Percentiles rank a stretch among this genome's conserved stretches.
These are phyloP conservation scores for Bostrychus sinensis DNA, from an alignment of 2,113 vertebrate genomes.

Conservation along the genomic window DNA sequence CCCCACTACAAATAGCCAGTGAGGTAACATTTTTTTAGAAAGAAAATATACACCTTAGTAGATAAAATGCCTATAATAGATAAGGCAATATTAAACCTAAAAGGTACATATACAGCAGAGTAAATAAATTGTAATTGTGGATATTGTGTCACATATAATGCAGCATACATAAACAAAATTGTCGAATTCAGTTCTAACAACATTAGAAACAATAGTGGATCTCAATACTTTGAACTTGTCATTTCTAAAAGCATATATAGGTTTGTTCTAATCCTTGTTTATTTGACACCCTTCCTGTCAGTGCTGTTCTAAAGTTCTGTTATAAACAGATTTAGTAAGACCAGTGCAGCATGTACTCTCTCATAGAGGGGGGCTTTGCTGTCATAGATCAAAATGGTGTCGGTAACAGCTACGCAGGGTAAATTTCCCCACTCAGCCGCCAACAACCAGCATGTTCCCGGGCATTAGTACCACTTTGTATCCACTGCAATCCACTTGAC, in stretches of 20 bases:
- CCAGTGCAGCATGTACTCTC: neutral
- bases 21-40: too few species aligned
- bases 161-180: too few species aligned
- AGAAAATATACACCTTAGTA: too few species aligned
- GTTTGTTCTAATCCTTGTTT: neutral
- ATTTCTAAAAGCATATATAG: neutral
- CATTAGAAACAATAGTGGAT: too few species aligned
- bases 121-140: too few species aligned
- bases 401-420: conserved; percentile 5
- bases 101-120: too few species aligned
- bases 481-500: conserved; percentile 29
- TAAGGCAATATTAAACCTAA: too few species aligned
- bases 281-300: neutral
- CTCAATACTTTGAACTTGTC: too few species aligned
- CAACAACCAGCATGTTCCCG: conserved; percentile 20
- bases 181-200: too few species aligned
- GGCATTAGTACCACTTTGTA: conserved; percentile 10
- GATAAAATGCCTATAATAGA: too few species aligned
- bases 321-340: conserved; percentile 3
- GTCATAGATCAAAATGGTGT: conserved; percentile 28
- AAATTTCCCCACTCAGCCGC: conserved; percentile 20
- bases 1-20: too few species aligned
- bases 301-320: neutral
- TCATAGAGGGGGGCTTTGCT: neutral
- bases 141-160: too few species aligned